Evolutionary conservation across 2,888 invertebrate genomes (phyloP), one percentile per base, ranked within the genome.

Genomic region (Tetragnatha montana): DNA sequence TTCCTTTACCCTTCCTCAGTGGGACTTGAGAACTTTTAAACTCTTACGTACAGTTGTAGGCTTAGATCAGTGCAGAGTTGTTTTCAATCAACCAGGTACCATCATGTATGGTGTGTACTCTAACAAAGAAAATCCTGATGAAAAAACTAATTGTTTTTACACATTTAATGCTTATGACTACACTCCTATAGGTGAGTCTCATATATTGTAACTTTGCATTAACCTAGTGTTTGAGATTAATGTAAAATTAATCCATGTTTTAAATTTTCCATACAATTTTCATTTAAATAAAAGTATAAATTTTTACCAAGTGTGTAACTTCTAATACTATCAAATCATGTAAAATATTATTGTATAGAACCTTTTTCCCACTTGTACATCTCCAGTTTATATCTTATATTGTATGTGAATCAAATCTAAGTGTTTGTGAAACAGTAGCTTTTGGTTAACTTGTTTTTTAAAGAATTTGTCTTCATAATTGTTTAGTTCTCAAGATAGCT

Each of bases 1-100:
- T 81, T 79, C 21, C 74, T 90, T 90, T 79, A 74, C 12, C 19
- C 12, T 51, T 35, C 75, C 73, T 73, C 92, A 99, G 84, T 99
- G 99, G 99, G 99, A 99, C 93, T 94, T 99, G 49, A 94, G 99
- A 92, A 98, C 98, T 73, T 99, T 98, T 94, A 97, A 98, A 93
- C 94, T 99, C 73, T 94, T 99, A 68, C 96, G 98, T 93, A 99
- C 99, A 0, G 98, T 99, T 81, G 97, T 98, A 0, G 96, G 97
- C 0, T 94, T 99, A 91, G 98, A 99, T 51, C 86, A 91, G 70
- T 91, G 92, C 91, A 95, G 96, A 93, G 96, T 98, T 50, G 95
- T 96, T 90, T 99, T 99, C 94, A 98, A 98, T 88, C 96, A 97
- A 3, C 95, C 96, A 85, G 97, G 97, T 92, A 96, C 96, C 92